Evolutionary conservation across 1,140 invertebrate genomes (phyloP).

Genomic region (Zaprionus davidi): DNA sequence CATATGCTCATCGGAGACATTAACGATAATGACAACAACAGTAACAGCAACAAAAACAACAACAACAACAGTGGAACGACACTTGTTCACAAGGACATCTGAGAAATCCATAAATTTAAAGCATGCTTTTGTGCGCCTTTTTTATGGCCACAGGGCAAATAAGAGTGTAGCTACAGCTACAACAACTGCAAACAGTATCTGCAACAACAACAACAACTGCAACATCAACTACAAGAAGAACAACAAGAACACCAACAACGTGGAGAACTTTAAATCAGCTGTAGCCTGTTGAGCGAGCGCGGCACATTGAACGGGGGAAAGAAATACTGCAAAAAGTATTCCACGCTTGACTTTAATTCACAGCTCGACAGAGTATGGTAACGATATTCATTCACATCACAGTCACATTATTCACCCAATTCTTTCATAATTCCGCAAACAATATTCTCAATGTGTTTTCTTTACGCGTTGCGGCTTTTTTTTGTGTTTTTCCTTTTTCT

Average conservation of each 20-base stretch:
- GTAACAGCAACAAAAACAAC: constrained; percentile 40
- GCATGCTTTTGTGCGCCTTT: constrained; percentile 55
- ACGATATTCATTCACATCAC: constrained; percentile 17
- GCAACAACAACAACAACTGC: neutral
- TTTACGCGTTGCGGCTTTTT: constrained; percentile 24
- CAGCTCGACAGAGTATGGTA: neutral
- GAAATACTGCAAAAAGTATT: constrained; percentile 5
- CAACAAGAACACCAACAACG: constrained; percentile 6
- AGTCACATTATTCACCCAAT: constrained; percentile 60
- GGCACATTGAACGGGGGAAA: constrained; percentile 31
- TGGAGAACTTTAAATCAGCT: constrained; percentile 58
- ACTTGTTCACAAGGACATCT: constrained; percentile 77
- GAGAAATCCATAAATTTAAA: constrained; percentile 82
- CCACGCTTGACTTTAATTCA: constrained; percentile 1
- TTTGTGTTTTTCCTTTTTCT: constrained; percentile 5
- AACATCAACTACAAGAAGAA: neutral
- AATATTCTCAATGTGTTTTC: constrained; percentile 21
- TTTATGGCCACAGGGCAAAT: constrained; percentile 13
- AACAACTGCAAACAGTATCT: constrained; percentile 4
- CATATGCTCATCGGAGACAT: constrained; percentile 60
- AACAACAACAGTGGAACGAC: constrained; percentile 50
- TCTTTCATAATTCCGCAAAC: constrained; percentile 66
- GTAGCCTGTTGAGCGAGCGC: constrained; percentile 72
- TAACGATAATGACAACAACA: constrained; percentile 65
- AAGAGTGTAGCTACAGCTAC: constrained; percentile 3